These are phyloP conservation scores for Pocillopora meandrina DNA, from an alignment of 92 coral and sea anemone species.

Conservation along the genomic window DNA sequence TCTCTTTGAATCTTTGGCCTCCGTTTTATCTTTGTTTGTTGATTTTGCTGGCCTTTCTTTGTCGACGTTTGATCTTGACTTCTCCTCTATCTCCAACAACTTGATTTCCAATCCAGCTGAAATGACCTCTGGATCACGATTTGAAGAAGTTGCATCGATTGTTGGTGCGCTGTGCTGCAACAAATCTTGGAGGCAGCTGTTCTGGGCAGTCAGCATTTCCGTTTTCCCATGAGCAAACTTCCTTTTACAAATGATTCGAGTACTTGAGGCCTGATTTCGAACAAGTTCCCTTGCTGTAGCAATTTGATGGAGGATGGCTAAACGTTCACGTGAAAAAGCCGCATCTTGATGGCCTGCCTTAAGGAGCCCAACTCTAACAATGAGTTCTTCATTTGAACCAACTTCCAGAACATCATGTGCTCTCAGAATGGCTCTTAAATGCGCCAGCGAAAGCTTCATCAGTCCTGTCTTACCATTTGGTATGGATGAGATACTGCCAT, in stretches of 20 bases:
- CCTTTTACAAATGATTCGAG: constrained; percentile 27
- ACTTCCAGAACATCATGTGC: constrained; percentile 37
- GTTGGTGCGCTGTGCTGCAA: constrained; percentile 23
- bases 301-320: constrained; percentile 40
- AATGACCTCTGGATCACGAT: background rate
- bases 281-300: constrained; percentile 28
- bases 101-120: constrained; percentile 14
- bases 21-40: constrained; percentile 6
- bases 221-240: constrained; percentile 40
- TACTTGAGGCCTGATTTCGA: constrained; percentile 5
- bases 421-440: constrained; percentile 42
- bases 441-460: constrained; percentile 48
- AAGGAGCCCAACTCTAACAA: constrained; percentile 36
- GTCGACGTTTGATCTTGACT: constrained; percentile 1
- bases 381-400: constrained; percentile 61
- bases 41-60: background rate
- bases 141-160: constrained; percentile 3
- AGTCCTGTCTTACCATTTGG: constrained; percentile 45
- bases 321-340: constrained; percentile 54
- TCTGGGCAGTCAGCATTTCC: constrained; percentile 35
- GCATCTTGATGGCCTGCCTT: constrained; percentile 41
- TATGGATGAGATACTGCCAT: constrained; percentile 50
- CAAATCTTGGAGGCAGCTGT: constrained; percentile 36
- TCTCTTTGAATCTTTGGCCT: constrained; percentile 10
- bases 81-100: constrained; percentile 3